A percentile compares a stretch with the other conserved stretches of the same genome.
phyloP scores from a whole-genome alignment of 2,113 vertebrate species.

The Pipa parva region DNA sequence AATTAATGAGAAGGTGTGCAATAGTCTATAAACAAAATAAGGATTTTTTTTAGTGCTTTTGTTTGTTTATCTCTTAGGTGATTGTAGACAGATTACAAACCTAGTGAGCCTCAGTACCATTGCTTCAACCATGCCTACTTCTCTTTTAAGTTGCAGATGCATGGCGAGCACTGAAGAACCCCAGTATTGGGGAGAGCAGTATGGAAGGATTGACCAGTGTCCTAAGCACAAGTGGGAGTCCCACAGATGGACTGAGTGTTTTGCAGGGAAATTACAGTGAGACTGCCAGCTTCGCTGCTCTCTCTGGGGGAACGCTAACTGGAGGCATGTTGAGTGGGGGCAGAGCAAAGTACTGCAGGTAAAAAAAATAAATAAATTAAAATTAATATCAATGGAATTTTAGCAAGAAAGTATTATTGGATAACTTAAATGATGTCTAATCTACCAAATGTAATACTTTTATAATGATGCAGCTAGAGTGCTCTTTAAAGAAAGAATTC shows the following conservation, averaged over 20 bases:
- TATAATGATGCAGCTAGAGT: no score
- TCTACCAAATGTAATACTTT: no score
- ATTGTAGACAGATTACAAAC: no score
- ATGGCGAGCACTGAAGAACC: constrained; percentile 94
- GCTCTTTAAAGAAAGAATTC: no score
- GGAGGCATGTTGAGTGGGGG: constrained; percentile 68
- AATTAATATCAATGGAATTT: no score
- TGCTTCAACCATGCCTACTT: not conserved
- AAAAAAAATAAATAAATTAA: no score
- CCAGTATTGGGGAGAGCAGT: constrained; percentile 94
- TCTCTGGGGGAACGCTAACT: constrained; percentile 83
- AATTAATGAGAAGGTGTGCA: no score
- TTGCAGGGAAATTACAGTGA: constrained; percentile 84
- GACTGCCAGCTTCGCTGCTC: constrained; percentile 85
- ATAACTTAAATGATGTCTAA: no score
- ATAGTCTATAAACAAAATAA: no score
- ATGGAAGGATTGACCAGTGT: constrained; percentile 90
- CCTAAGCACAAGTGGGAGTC: constrained; percentile 90
- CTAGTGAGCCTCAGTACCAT: no score
- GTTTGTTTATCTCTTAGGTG: not conserved
- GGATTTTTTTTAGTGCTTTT: not conserved
- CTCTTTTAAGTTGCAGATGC: constrained; percentile 84
- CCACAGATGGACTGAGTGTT: constrained; percentile 76
- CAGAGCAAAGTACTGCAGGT: constrained; percentile 92
- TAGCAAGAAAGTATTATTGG: no score